These are phyloP conservation scores for Schizotus pectinicornis DNA, from an alignment of 2,888 invertebrate genomes.

Conservation along the genomic window DNA sequence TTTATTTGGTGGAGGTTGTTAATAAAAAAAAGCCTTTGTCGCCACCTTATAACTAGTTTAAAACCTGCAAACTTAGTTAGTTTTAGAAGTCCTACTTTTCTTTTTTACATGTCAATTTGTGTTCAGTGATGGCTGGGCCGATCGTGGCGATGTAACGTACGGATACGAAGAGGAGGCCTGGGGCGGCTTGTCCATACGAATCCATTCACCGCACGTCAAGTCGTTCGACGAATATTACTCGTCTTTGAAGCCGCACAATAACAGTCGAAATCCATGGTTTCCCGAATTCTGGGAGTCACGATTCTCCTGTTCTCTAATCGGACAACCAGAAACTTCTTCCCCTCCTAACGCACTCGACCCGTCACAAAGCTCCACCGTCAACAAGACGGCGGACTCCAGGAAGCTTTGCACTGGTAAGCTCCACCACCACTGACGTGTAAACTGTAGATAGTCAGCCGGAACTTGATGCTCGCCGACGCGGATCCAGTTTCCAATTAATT, in stretches of 20 bases:
- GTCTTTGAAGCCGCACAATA: constrained; percentile 67
- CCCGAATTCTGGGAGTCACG: constrained; percentile 78
- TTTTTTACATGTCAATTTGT: constrained; percentile 8
- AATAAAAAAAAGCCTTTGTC: no score
- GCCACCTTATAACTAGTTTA: no score
- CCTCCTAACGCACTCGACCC: neutral
- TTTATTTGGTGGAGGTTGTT: no score
- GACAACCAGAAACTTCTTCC: constrained; percentile 11
- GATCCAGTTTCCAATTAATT: constrained; percentile 6
- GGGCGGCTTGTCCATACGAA: constrained; percentile 76
- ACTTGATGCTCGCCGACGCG: neutral
- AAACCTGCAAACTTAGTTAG: no score
- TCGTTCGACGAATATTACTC: constrained; percentile 74
- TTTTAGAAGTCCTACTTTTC: no score
- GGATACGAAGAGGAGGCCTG: constrained; percentile 69
- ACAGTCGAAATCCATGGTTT: constrained; percentile 76
- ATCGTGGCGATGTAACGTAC: constrained; percentile 75
- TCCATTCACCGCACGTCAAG: constrained; percentile 72
- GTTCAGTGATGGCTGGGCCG: constrained; percentile 78
- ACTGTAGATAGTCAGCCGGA: neutral
- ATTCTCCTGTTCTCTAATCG: constrained; percentile 65
- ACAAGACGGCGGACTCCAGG: constrained; percentile 22
- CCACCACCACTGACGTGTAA: neutral
- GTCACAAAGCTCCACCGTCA: constrained; percentile 19
- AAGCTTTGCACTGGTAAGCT: constrained; percentile 30